Base-by-base conservation (phyloP, 2,888 invertebrate species). In the Drosophila anomalata region DNA sequence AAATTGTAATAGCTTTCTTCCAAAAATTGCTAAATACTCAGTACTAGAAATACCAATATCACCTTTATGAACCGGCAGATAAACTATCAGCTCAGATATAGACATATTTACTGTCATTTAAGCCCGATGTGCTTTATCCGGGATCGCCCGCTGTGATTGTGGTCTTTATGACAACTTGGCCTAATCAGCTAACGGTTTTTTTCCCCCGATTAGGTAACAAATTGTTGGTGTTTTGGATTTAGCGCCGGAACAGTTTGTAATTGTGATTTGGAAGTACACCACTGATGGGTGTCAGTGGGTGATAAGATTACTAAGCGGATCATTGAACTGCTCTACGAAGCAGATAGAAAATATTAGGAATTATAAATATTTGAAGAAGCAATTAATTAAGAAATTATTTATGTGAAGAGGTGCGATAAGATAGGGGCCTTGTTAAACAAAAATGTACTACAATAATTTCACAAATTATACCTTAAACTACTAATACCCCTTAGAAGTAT, bases 241-340 rank as follows among this genome's bases (percentile, higher is more conserved):
- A 47, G 62, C 52, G 65, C 52, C 62, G 62, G 62, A 53, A 33
- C 41, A 65, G 52, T 47, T 53, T 41, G 39, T 62, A 65, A 33
- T 65, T 46, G 62, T 53, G 65, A 62, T 65, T 62, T 41, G 12
- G 62, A 46, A 46, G 39, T 24, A 24, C 51, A 17, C 7, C n/a
- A 65, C 26, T 62, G 65, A 62, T 39, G 62, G 31, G 17, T 65
- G 63, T 46, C 65, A 62, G 52, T n/a, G 8, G 47, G 31, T 53
- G 65, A 65, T 65, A 53, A 65, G 65, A 65, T 29, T 61, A 36
- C 31, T 26, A 9, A 33, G 39, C 65, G 65, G 65, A 65, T 53
- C 65, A 47, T 65, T 65, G 65, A 65, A 65, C 65, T 61, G 39
- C 33, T 39, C 62, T 31, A 8, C 46, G 24, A 62, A 33, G 39